Evolutionary conservation across 2,797 vertebrate genomes (phyloP).

Genomic region (Heteromormyrus szaboi): DNA sequence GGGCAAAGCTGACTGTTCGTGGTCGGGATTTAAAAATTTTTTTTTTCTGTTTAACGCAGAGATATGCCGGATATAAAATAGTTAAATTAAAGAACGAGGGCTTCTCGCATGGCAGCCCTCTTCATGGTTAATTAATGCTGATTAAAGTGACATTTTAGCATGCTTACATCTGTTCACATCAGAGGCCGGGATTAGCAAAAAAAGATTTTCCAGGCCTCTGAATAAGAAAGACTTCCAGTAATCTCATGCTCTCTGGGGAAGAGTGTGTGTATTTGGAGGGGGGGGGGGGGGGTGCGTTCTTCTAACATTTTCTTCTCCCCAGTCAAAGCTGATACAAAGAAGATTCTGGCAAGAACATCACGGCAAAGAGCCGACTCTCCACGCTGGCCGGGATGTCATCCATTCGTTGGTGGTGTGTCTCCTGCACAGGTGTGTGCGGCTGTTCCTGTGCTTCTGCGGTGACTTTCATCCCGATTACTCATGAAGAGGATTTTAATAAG

Average conservation of each 20-base stretch:
- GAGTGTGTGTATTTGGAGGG: not conserved
- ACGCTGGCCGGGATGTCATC: not conserved
- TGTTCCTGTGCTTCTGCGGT: not conserved
- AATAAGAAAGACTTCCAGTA: conserved; percentile 52
- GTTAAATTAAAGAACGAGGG: conserved; percentile 47
- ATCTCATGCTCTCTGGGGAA: conserved; percentile 48
- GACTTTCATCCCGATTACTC: not conserved
- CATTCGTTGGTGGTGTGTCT: not conserved
- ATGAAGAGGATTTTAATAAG: not conserved
- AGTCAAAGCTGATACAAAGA: conserved; percentile 34
- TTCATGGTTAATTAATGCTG: conserved; percentile 62
- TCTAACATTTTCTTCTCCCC: conserved; percentile 40
- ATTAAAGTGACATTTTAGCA: conserved; percentile 63
- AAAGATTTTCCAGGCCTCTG: conserved; percentile 60
- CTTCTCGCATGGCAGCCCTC: conserved; percentile 42
- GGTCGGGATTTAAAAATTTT: not conserved
- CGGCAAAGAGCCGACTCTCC: not conserved
- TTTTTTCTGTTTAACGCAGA: not conserved
- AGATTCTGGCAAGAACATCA: conserved; percentile 7
- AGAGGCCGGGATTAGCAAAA: conserved; percentile 60
- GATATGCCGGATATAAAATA: conserved; percentile 33
- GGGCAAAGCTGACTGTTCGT: not conserved
- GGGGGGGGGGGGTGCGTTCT: conserved; percentile 25
- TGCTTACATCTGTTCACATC: conserved; percentile 49
- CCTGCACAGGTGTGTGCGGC: not conserved